Evolutionary conservation across 2,113 vertebrate species (phyloP), one percentile per base, ranked within the genome.

Genomic region (Scophthalmus maximus): DNA sequence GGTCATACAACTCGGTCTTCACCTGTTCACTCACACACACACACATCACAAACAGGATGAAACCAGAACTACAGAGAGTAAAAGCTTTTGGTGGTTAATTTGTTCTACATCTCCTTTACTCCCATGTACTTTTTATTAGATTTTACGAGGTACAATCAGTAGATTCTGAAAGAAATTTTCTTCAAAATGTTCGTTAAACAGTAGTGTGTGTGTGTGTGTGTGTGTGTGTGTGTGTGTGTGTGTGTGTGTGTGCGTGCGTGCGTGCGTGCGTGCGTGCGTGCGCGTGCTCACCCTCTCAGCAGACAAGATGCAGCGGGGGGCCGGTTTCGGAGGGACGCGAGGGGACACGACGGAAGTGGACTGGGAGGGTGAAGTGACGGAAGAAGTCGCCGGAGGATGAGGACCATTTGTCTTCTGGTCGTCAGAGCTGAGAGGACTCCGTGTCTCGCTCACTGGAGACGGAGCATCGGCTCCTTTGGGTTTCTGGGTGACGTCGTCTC

Each of bases 1-100:
- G 89, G 26, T 84, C 88, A 73, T 98, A 98, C 7, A 77, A 68
- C 51, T 82, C 65, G 6, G 86, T 87, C 18, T 66, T 70, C 30
- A 93, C 84, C 91, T 92, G 74, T 6, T 9, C 0, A 44, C 11
- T 27, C 3, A 56, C 23, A 65, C 4, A 56, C 10, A 47, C 46
- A 20, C 5, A 51, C 23, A 51, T 5, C 23, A 51, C 9, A 36
- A 10, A 34, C 30, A 20, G 40, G 8, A 17, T 4, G n/a, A n/a
- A 6, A 26, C 23, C 10, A 52, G 1, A 52, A 8, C 6, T 18
- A 49, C 25, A 29, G 6, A 18, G 1, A 30, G 7, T 44, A 40
- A 15, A 2, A 17, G n/a, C 14, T 15, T 4, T 40, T 3, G 36
- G 14, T 15, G 14, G 14, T 40, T 17, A 17, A 40, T 40, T 15